These are phyloP conservation scores for Danio rerio DNA, from an alignment of 2,113 vertebrate species.

Conservation along the genomic window DNA sequence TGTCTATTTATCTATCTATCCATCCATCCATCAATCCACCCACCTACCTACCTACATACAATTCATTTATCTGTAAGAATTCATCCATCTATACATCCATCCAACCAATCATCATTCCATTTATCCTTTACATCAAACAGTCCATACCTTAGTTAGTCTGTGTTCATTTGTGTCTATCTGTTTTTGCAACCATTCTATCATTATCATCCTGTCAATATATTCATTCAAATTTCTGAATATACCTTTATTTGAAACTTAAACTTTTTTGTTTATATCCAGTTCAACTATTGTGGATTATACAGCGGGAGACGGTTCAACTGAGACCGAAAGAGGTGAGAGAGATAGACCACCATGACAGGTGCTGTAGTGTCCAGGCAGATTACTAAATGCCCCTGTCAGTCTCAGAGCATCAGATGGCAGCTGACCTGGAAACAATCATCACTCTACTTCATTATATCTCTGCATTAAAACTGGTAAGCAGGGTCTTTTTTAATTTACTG, in stretches of 20 bases:
- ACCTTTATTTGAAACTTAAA: too few relatives aligned
- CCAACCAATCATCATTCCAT: too few relatives aligned
- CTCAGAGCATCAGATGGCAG: slow-evolving; percentile 46
- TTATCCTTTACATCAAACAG: too few relatives aligned
- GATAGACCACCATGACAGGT: slow-evolving; percentile 42
- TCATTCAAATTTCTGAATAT: too few relatives aligned
- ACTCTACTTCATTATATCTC: slow-evolving; percentile 31
- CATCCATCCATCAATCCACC: background rate
- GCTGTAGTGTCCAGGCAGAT: slow-evolving; percentile 49
- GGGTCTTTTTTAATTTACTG: slow-evolving; percentile 4
- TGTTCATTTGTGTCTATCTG: too few relatives aligned
- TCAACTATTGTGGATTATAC: slow-evolving; percentile 41
- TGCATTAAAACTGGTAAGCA: slow-evolving; percentile 5
- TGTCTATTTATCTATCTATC: too few relatives aligned
- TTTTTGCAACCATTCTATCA: background rate
- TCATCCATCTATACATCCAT: too few relatives aligned
- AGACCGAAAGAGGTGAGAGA: slow-evolving; percentile 47
- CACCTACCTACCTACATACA: too few relatives aligned
- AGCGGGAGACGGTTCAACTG: slow-evolving; percentile 41
- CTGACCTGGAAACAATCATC: slow-evolving; percentile 48
- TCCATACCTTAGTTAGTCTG: too few relatives aligned
- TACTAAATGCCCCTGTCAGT: slow-evolving; percentile 48
- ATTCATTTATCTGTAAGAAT: too few relatives aligned
- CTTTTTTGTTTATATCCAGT: background rate
- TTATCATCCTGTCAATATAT: too few relatives aligned